phyloP scores from a whole-genome alignment of 2,888 invertebrate genomes.

The Temnothorax unifasciatus region DNA sequence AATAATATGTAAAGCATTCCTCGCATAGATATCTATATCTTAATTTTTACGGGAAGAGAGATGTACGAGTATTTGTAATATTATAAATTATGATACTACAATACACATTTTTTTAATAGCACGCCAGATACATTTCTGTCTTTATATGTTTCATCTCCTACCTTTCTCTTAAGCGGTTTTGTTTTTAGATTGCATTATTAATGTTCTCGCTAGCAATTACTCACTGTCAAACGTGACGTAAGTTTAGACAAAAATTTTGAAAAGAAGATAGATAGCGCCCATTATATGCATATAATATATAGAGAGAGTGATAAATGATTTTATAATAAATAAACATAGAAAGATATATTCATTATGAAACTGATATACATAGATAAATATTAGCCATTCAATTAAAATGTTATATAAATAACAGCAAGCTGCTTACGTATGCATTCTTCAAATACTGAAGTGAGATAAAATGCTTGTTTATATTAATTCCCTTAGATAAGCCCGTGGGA shows the following conservation, averaged over 20 bases:
- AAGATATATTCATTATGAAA: slow-evolving; percentile 17
- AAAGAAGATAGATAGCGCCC: slow-evolving; percentile 49
- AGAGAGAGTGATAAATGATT: slow-evolving; percentile 46
- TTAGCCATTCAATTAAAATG: slow-evolving; percentile 13
- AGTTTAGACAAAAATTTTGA: slow-evolving; percentile 53
- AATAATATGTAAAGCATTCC: neutral
- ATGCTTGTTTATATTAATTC: neutral
- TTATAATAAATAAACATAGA: slow-evolving; percentile 45
- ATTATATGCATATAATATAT: slow-evolving; percentile 44
- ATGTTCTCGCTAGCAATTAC: slow-evolving; percentile 46
- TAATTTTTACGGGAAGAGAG: neutral
- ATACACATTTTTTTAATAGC: neutral
- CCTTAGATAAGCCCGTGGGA: too few species aligned
- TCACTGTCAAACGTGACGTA: slow-evolving; percentile 51
- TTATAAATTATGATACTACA: slow-evolving; percentile 12
- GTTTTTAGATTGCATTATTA: slow-evolving; percentile 51
- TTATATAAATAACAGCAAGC: slow-evolving; percentile 6
- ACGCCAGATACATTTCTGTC: slow-evolving; percentile 1
- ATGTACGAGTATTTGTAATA: too few species aligned
- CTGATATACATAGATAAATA: neutral
- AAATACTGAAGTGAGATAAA: neutral
- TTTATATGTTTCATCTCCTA: slow-evolving; percentile 15
- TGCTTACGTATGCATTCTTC: neutral
- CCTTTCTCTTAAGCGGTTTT: slow-evolving; percentile 39
- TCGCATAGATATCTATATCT: neutral